Evolutionary conservation across 2,888 invertebrate genomes (phyloP).

Genomic region (Acleris holmiana): DNA sequence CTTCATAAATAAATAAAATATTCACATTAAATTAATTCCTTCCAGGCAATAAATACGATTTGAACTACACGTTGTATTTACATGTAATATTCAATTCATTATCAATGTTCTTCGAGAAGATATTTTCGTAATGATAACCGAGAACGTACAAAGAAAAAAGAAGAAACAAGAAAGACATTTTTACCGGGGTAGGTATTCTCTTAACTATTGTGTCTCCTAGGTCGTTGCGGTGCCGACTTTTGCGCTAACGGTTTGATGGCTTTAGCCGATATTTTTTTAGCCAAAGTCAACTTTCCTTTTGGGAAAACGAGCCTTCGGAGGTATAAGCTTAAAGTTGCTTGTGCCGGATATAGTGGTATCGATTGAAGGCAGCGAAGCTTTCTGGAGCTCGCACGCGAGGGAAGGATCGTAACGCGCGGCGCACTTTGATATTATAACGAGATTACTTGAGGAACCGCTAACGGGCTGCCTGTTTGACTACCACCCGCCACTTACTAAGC

Average conservation of each 20-base stretch:
- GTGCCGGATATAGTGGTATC: slow-evolving; percentile 66
- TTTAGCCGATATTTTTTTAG: slow-evolving; percentile 62
- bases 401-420: slow-evolving; percentile 67
- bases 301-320: slow-evolving; percentile 64
- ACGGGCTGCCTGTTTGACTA: slow-evolving; percentile 51
- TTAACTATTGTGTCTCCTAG: slow-evolving; percentile 42
- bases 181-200: slow-evolving; percentile 32
- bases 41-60: too few relatives aligned
- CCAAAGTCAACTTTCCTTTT: slow-evolving; percentile 49
- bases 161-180: slow-evolving; percentile 13
- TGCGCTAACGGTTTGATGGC: slow-evolving; percentile 60
- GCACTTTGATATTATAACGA: slow-evolving; percentile 70
- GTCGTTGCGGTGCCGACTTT: slow-evolving; percentile 51
- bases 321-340: slow-evolving; percentile 69
- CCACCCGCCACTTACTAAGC: slow-evolving; percentile 41
- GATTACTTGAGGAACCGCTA: slow-evolving; percentile 63
- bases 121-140: too few relatives aligned
- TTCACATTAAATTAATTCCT: too few relatives aligned
- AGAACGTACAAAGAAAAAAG: neutral
- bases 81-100: too few relatives aligned
- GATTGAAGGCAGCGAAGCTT: slow-evolving; percentile 70
- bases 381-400: slow-evolving; percentile 74
- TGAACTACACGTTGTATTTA: too few relatives aligned
- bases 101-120: too few relatives aligned
- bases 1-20: too few relatives aligned